Evolutionary conservation across 2,888 invertebrate genomes (phyloP), one percentile per base, ranked within the genome.

Genomic region (Habrosyne pyritoides): DNA sequence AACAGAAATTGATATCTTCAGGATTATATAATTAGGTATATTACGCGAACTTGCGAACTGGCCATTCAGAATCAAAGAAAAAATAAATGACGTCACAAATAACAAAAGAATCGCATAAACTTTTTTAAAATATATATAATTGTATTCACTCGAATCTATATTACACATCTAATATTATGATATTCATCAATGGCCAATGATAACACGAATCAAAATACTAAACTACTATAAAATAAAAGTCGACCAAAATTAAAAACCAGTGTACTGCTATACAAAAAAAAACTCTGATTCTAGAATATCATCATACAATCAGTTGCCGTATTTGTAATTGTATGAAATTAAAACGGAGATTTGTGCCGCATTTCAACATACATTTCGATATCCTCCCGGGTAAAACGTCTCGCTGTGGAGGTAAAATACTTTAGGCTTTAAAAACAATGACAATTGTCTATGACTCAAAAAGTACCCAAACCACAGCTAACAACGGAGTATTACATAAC

Each of bases 131-230:
- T 70, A 70, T 75, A 73, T 79, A 75, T 78, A 73, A 80, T 66
- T 64, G 72, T 81, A 83, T 79, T 73, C 73, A 83, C 79, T 85
- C 78, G 77, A 87, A 84, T 82, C 77, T 89, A 87, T 89, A 84
- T 83, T 86, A 89, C 84, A 89, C 81, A 87, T 83, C 83, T 86
- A 87, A 81, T 86, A 87, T 87, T 86, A 87, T 87, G 87, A 88
- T 87, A 86, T 84, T 81, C 82, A 86, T 82, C 75, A 86, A 85
- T 83, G 84, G 84, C 83, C 83, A 81, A 86, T 83, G 76, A 79
- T 75, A 81, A 81, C 83, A 86, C 80, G 71, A 79, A 82, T 81
- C 77, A 73, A 77, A 73, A 71, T 71, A 76, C 78, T 83, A 83
- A 79, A 68, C 83, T 82, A 87, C 78, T 63, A n/a, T n/a, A 77